Percentiles rank a stretch among this genome's conserved stretches.
Evolutionary conservation across 1,140 invertebrate species (phyloP).

Genomic region (Spodoptera litura): DNA sequence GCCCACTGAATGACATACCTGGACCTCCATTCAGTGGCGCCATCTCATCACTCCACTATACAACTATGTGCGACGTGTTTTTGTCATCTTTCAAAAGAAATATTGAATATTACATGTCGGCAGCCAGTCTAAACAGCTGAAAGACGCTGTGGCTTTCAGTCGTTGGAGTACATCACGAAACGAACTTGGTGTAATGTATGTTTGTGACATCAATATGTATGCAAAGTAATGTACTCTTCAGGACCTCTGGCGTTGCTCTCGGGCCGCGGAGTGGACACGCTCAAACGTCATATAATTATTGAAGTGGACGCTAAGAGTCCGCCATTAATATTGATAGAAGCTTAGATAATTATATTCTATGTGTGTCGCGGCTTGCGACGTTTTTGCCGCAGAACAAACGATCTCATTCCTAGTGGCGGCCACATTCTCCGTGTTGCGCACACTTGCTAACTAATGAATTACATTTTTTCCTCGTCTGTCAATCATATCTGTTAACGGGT

Average conservation of each 20-base stretch:
- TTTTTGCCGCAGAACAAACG: slow-evolving; percentile 57
- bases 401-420: slow-evolving; percentile 54
- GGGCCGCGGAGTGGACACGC: slow-evolving; percentile 25
- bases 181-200: no score
- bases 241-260: no score
- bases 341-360: slow-evolving; percentile 50
- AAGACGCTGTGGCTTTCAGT: no score
- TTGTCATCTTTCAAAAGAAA: neutral
- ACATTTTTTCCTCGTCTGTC: slow-evolving; percentile 61
- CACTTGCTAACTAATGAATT: slow-evolving; percentile 58
- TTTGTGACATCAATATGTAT: no score
- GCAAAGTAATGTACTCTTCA: no score
- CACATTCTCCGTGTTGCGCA: slow-evolving; percentile 51
- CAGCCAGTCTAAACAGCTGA: no score
- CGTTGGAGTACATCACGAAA: no score
- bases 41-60: neutral
- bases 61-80: neutral
- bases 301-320: slow-evolving; percentile 42
- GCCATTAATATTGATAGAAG: slow-evolving; percentile 45
- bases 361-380: slow-evolving; percentile 44
- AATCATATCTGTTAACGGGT: slow-evolving; percentile 59
- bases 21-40: slow-evolving; percentile 19
- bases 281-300: slow-evolving; percentile 51
- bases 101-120: neutral
- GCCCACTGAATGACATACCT: slow-evolving; percentile 18